phyloP scores from a whole-genome alignment of 2,797 vertebrate genomes.

The Syngnathus acus region DNA sequence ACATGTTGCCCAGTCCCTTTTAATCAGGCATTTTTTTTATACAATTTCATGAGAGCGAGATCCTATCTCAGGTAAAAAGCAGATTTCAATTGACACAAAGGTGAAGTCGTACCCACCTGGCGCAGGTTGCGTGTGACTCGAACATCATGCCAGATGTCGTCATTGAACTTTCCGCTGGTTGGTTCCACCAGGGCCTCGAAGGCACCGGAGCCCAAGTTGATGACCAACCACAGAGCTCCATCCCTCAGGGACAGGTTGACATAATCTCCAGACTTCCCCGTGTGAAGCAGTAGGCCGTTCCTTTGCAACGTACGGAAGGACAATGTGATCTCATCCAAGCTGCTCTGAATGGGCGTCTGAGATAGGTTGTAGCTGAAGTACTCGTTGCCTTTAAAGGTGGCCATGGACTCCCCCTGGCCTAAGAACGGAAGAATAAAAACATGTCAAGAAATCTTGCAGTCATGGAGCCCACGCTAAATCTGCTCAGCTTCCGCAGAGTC shows the following conservation, averaged over 20 bases:
- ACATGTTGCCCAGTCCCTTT: neutral
- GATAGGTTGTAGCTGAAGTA: conserved; percentile 98
- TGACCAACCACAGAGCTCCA: conserved; percentile 90
- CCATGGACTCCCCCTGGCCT: conserved; percentile 89
- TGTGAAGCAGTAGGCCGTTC: conserved; percentile 91
- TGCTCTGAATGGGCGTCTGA: conserved; percentile 93
- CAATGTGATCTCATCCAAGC: conserved; percentile 90
- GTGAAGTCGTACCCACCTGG: conserved; percentile 72
- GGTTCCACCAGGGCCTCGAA: conserved; percentile 94
- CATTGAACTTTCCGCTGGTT: conserved; percentile 87
- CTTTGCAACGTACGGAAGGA: conserved; percentile 90
- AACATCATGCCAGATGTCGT: conserved; percentile 87
- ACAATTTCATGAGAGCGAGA: neutral
- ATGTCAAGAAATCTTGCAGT: neutral
- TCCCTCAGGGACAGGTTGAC: conserved; percentile 91
- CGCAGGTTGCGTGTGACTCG: conserved; percentile 91
- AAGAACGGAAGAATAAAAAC: conserved; percentile 8
- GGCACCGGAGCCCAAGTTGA: conserved; percentile 93
- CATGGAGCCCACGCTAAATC: neutral
- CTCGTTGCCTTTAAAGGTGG: conserved; percentile 89
- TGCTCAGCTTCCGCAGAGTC: neutral
- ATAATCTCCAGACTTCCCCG: conserved; percentile 87
- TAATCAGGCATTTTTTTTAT: neutral
- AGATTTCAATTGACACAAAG: neutral
- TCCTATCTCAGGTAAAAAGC: neutral